Conservation (phyloP, 37 sponge, comb jelly and placozoan genomes). For the Chondrosia reniformis region DNA sequence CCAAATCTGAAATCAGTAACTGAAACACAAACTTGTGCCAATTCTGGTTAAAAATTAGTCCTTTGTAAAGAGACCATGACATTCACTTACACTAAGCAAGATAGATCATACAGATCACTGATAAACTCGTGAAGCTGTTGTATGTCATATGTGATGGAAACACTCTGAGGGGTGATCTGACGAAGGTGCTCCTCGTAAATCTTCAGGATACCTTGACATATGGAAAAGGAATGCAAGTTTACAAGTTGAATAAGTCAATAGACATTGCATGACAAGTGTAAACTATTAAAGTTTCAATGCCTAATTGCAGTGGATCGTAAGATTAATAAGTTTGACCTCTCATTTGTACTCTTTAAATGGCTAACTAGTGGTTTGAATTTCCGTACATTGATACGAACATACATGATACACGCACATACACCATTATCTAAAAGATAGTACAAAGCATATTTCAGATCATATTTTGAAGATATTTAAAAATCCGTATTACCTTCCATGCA, state of each 20-base stretch:
- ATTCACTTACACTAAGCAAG: slow-evolving; percentile 84
- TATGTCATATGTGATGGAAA: slow-evolving; percentile 97
- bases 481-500: slow-evolving; percentile 89
- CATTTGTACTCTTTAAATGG: too few species aligned
- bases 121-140: slow-evolving; percentile 94
- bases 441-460: too few species aligned
- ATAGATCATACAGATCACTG: slow-evolving; percentile 85
- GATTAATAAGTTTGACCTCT: not conserved
- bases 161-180: slow-evolving; percentile 79
- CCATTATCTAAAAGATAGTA: too few species aligned
- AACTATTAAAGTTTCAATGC: not conserved
- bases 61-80: not conserved
- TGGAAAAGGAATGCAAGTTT: not conserved
- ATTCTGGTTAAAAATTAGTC: too few species aligned
- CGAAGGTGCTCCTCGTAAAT: slow-evolving; percentile 97
- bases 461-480: too few species aligned
- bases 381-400: too few species aligned
- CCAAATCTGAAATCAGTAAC: too few species aligned
- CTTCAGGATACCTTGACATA: slow-evolving; percentile 85
- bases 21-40: too few species aligned
- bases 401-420: too few species aligned
- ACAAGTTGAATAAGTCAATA: too few species aligned
- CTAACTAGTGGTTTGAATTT: too few species aligned
- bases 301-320: not conserved
- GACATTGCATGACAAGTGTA: not conserved